phyloP scores from a whole-genome alignment of 2,113 vertebrate species.

The Sprattus sprattus region DNA sequence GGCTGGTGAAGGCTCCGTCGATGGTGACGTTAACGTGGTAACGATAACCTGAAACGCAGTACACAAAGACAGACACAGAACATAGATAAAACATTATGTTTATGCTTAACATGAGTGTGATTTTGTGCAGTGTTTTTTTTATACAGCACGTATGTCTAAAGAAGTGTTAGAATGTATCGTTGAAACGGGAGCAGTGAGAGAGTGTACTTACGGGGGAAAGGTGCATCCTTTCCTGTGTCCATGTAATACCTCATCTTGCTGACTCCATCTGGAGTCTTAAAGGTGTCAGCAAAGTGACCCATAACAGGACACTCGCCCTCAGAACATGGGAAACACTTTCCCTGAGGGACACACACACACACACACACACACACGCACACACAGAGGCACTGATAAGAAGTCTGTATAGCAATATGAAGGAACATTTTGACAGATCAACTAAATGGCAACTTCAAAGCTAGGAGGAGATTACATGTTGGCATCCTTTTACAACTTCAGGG shows the following conservation, averaged over 20 bases:
- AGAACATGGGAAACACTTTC: slow-evolving; percentile 80
- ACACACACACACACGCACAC: no score
- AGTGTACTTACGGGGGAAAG: slow-evolving; percentile 76
- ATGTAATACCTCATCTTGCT: slow-evolving; percentile 72
- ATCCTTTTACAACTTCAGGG: background rate
- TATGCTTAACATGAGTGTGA: background rate
- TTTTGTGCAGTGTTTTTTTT: background rate
- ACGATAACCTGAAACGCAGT: slow-evolving; percentile 74
- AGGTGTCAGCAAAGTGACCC: slow-evolving; percentile 80
- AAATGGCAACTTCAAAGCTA: background rate
- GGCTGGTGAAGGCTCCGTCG: slow-evolving; percentile 56
- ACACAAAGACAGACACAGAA: background rate
- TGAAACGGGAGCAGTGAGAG: background rate
- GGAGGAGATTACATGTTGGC: background rate
- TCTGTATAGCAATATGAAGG: no score
- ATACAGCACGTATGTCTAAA: no score
- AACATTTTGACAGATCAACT: background rate
- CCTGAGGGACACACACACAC: slow-evolving; percentile 54
- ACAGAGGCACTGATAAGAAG: background rate
- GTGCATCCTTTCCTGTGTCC: slow-evolving; percentile 72
- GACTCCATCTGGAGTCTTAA: slow-evolving; percentile 45
- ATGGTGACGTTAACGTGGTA: slow-evolving; percentile 73
- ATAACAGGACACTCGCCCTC: slow-evolving; percentile 75
- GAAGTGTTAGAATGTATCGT: no score
- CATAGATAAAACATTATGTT: background rate